Evolutionary conservation across 2,797 vertebrate species (phyloP), one percentile per base, ranked within the genome.

Genomic region (Sebastes reedi): DNA sequence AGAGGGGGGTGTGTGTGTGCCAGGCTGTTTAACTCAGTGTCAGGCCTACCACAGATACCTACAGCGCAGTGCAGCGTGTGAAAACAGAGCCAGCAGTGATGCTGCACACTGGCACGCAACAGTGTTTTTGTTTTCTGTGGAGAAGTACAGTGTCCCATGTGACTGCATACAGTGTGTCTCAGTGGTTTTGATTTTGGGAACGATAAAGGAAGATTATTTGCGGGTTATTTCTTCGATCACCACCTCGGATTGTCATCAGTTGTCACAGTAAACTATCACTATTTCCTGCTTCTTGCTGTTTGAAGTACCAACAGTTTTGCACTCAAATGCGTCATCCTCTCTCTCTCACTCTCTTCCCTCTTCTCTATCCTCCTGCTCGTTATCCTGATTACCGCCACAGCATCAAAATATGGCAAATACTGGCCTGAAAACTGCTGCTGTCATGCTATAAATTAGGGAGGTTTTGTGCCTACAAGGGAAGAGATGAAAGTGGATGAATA

Each of bases 301-400:
- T 72, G 60, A 85, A 72, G 71, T 36, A 59, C 64, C 32, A 20
- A 79, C 42, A 62, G 66, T 58, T 72, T 75, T 54, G 54, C 62
- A 39, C 46, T 74, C 42, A 66, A 36, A 83, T 61, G 50, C 22
- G 18, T 64, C 59, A 60, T 24, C 27, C 29, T 58, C 36, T 67
- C 24, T 25, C 32, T 25, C 32, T 20, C 46, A n/a, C 46, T 52
- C 8, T 69, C 29, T 67, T 27, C 27, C 29, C 24, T 59, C 46
- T 9, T 1, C 9, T 72, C 29, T 5, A 25, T 68, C 77, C 55
- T 83, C 54, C 32, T n/a, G 73, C 76, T 87, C 83, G 67, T 91
- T 93, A 84, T 88, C 83, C 76, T 88, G 86, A 91, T 93, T 85
- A 89, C 74, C 10, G 25, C 67, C 62, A 16, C 60, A 14, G 73